Percentiles rank a stretch among this genome's conserved stretches.
Evolutionary conservation across 1,140 invertebrate genomes (phyloP).

Genomic region (Drosophila tani): DNA sequence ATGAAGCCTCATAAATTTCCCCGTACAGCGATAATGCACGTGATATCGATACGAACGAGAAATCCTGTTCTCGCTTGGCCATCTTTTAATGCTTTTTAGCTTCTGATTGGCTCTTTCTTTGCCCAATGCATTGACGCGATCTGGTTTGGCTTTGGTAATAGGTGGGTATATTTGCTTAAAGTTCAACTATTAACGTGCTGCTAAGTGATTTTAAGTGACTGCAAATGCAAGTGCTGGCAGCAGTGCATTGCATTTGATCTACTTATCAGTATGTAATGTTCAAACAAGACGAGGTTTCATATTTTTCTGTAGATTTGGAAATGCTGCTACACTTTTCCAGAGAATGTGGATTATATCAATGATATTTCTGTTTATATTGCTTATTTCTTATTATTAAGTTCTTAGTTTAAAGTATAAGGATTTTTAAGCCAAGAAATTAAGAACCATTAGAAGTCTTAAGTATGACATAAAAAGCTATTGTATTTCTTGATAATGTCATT

Average conservation of each 20-base stretch:
- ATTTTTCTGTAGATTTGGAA: neutral
- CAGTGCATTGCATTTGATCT: constrained; percentile 32
- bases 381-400: neutral
- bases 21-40: constrained; percentile 11
- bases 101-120: constrained; percentile 17
- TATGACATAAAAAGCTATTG: too few species aligned
- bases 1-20: constrained; percentile 23
- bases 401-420: too few species aligned
- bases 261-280: constrained; percentile 20
- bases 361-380: neutral
- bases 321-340: neutral
- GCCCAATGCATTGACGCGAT: constrained; percentile 21
- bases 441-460: too few species aligned
- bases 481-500: too few species aligned
- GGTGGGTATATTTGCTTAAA: neutral
- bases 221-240: constrained; percentile 14
- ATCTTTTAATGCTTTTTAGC: neutral
- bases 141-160: constrained; percentile 20
- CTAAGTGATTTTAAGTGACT: constrained; percentile 32
- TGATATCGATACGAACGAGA: constrained; percentile 8
- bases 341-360: neutral
- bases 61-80: constrained; percentile 7
- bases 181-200: constrained; percentile 22
- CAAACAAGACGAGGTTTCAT: neutral
- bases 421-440: too few species aligned